Conservation (phyloP, 2,113 vertebrate species). For the Guaruba guarouba region DNA sequence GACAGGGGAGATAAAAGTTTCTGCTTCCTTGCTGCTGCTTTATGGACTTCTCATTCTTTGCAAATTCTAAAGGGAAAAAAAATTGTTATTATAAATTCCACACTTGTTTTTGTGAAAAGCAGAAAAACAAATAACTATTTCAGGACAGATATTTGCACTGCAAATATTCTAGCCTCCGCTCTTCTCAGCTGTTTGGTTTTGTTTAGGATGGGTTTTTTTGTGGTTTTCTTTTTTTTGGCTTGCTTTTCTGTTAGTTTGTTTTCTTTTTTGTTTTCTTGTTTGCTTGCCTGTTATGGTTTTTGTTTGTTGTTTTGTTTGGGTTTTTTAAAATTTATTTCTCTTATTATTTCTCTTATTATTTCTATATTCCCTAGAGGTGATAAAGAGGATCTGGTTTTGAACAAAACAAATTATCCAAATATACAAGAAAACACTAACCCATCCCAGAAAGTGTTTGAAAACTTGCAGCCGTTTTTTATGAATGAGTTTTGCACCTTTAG, state of each 20-base stretch:
- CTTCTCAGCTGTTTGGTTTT: neutral
- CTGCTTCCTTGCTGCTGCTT: neutral
- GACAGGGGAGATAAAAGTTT: neutral
- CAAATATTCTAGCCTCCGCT: neutral
- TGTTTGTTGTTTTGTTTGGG: too few species aligned
- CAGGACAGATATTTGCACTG: neutral
- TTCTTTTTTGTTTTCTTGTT: too few species aligned
- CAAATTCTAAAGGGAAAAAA: neutral
- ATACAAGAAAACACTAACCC: neutral
- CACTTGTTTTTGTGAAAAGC: neutral
- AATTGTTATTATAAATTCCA: neutral
- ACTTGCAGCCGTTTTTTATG: neutral
- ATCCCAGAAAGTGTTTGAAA: neutral
- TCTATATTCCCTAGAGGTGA: neutral
- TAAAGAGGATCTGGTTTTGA: neutral
- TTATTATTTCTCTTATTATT: neutral
- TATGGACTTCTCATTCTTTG: neutral
- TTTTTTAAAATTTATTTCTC: neutral
- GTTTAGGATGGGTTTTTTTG: neutral
- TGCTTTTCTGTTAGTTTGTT: too few species aligned
- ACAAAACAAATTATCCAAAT: neutral
- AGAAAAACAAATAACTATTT: neutral
- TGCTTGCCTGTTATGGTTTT: too few species aligned
- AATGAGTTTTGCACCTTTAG: neutral
- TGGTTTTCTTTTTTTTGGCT: neutral